Percentiles rank a stretch among this genome's conserved stretches.
phyloP scores from a whole-genome alignment of 2,888 invertebrate genomes.

The Ichneumoninae sp. region DNA sequence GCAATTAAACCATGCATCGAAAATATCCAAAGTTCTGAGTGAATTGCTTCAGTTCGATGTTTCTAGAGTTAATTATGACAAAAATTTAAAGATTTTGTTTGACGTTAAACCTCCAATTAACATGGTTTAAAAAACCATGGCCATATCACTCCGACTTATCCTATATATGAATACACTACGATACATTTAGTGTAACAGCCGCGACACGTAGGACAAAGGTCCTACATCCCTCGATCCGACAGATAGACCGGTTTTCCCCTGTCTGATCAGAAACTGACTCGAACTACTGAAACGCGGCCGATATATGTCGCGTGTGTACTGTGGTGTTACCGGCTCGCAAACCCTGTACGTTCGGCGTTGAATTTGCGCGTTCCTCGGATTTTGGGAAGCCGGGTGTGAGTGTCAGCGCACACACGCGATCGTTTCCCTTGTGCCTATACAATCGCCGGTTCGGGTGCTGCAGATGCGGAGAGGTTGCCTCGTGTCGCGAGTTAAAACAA shows the following conservation, averaged over 20 bases:
- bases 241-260: slow-evolving; percentile 26
- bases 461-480: slow-evolving; percentile 48
- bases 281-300: slow-evolving; percentile 44
- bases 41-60: too few relatives aligned
- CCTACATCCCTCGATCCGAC: slow-evolving; percentile 18
- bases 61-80: too few relatives aligned
- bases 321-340: neutral
- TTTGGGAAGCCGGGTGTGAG: slow-evolving; percentile 35
- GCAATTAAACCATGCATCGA: too few relatives aligned
- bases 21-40: too few relatives aligned
- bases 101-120: too few relatives aligned
- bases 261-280: slow-evolving; percentile 34
- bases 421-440: slow-evolving; percentile 40
- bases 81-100: neutral
- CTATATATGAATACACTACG: neutral
- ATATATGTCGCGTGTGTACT: slow-evolving; percentile 21
- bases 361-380: slow-evolving; percentile 48
- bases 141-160: neutral
- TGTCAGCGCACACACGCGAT: slow-evolving; percentile 39
- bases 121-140: neutral
- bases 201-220: neutral
- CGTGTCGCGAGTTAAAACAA: slow-evolving; percentile 72
- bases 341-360: slow-evolving; percentile 17
- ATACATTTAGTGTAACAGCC: slow-evolving; percentile 39
- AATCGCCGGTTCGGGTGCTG: slow-evolving; percentile 29